These are phyloP conservation scores for Bruchidius siliquastri DNA, from an alignment of 2,888 invertebrate species.

Conservation along the genomic window DNA sequence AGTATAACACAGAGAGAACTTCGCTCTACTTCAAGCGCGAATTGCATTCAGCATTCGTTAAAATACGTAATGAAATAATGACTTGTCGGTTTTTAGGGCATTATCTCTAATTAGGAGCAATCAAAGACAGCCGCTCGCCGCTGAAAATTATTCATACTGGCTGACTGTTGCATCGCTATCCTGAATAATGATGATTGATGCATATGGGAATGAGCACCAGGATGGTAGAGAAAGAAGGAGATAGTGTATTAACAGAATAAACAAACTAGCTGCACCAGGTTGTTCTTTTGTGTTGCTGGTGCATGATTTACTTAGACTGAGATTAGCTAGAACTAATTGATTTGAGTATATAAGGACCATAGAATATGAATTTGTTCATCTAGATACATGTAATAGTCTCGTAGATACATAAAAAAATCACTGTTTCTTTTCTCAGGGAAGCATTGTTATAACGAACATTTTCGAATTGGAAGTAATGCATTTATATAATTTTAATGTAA, in stretches of 20 bases:
- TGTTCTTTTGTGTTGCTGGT: background rate
- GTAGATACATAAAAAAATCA: no score
- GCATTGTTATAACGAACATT: no score
- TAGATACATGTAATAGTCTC: background rate
- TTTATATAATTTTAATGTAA: no score
- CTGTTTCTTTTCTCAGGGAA: no score
- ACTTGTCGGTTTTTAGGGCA: constrained; percentile 26
- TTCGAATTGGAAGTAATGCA: no score
- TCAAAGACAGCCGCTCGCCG: constrained; percentile 26
- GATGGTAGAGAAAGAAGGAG: background rate
- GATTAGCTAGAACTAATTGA: background rate
- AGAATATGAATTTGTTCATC: background rate
- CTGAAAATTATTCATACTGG: constrained; percentile 29
- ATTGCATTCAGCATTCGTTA: constrained; percentile 13
- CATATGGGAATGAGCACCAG: background rate
- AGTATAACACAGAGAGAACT: background rate
- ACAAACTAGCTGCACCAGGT: background rate
- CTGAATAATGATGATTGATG: constrained; percentile 22
- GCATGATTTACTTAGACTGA: background rate
- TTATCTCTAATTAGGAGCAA: constrained; percentile 32
- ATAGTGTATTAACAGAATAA: background rate
- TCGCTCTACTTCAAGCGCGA: background rate
- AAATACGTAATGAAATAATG: constrained; percentile 27
- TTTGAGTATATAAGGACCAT: background rate
- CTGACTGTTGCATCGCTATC: constrained; percentile 11